Evolutionary conservation across 2,888 invertebrate genomes (phyloP).

Genomic region (Drosophila peninsularis): DNA sequence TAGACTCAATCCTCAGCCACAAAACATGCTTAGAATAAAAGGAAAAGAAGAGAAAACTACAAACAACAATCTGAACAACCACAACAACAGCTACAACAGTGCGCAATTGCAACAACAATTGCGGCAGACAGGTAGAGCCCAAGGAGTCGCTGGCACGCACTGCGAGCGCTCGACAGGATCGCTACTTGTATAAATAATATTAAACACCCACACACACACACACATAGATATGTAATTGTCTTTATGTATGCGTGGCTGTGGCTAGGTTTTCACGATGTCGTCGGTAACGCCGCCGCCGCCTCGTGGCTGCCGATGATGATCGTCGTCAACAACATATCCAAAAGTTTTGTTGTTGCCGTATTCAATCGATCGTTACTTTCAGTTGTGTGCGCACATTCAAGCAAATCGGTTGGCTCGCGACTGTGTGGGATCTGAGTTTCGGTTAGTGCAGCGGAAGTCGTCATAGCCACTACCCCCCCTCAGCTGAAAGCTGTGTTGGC

Average conservation of each 20-base stretch:
- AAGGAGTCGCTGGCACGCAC: slow-evolving; percentile 27
- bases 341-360: slow-evolving; percentile 34
- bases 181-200: slow-evolving; percentile 58
- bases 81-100: slow-evolving; percentile 15
- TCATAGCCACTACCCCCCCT: slow-evolving; percentile 19
- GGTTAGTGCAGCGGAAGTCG: slow-evolving; percentile 75
- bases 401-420: slow-evolving; percentile 70
- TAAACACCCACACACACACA: slow-evolving; percentile 20
- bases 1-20: slow-evolving; percentile 39
- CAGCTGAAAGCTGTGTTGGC: no score
- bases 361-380: slow-evolving; percentile 75
- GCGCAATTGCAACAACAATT: slow-evolving; percentile 50
- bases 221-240: neutral
- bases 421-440: slow-evolving; percentile 37
- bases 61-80: slow-evolving; percentile 25
- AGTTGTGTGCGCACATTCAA: slow-evolving; percentile 77
- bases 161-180: slow-evolving; percentile 43
- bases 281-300: slow-evolving; percentile 24
- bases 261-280: slow-evolving; percentile 42
- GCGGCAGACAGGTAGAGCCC: slow-evolving; percentile 54
- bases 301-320: slow-evolving; percentile 27
- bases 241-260: neutral
- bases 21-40: slow-evolving; percentile 77
- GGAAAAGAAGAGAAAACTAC: slow-evolving; percentile 33
- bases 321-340: slow-evolving; percentile 29